phyloP scores from a whole-genome alignment of 2,113 vertebrate genomes.

The Eira barbara region DNA sequence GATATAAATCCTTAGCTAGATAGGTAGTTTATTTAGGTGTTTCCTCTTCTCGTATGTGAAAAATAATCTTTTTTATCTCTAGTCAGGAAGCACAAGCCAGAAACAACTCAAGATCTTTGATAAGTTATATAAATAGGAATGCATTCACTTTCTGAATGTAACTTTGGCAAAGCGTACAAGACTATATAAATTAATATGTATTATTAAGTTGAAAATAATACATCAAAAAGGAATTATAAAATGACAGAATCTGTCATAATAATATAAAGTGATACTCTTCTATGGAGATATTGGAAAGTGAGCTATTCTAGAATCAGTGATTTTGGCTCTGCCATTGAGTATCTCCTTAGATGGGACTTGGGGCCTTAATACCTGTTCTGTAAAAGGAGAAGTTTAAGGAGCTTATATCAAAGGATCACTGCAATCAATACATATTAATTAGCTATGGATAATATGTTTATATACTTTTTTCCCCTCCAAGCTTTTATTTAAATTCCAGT shows the following conservation, averaged over 20 bases:
- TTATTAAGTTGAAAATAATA: slow-evolving; percentile 1
- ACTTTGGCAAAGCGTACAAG: background rate
- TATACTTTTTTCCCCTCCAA: background rate
- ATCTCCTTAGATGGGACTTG: background rate
- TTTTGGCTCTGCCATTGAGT: background rate
- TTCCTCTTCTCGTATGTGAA: background rate
- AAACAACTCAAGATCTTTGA: slow-evolving; percentile 3
- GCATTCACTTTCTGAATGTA: background rate
- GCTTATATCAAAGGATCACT: background rate
- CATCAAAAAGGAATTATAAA: background rate
- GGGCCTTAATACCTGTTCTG: background rate
- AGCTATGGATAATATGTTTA: background rate
- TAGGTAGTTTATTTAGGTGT: slow-evolving; percentile 18
- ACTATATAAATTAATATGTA: background rate
- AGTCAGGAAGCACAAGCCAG: slow-evolving; percentile 2
- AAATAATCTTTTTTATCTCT: slow-evolving; percentile 40
- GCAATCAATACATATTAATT: background rate
- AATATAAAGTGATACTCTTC: background rate
- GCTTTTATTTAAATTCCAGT: background rate
- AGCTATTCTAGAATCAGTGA: background rate
- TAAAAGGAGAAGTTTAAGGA: background rate
- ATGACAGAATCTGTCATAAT: background rate
- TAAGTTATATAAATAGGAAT: background rate
- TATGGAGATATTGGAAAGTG: background rate
- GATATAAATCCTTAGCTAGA: background rate